Evolutionary conservation across 2,113 vertebrate genomes (phyloP).

Genomic region (Siphamia tubifer): DNA sequence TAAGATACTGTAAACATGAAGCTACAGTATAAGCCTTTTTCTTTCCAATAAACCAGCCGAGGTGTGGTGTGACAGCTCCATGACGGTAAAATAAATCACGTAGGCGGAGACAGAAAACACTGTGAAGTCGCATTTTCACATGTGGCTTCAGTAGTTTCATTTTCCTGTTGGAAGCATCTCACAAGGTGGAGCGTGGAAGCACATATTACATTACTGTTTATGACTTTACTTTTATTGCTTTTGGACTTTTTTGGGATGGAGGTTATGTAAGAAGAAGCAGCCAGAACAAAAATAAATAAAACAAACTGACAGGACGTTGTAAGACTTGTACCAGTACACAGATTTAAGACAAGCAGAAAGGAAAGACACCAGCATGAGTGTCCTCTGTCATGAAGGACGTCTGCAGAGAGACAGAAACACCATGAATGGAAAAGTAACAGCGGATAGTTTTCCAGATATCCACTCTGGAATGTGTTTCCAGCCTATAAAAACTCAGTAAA

Average conservation of each 20-base stretch:
- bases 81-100: conserved; percentile 6
- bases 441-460: too few species aligned
- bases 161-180: neutral
- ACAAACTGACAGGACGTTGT: too few species aligned
- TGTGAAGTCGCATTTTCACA: neutral
- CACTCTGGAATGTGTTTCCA: too few species aligned
- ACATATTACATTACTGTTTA: neutral
- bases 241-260: neutral
- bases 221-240: neutral
- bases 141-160: neutral
- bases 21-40: conserved; percentile 8
- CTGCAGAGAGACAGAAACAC: too few species aligned
- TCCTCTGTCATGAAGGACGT: too few species aligned
- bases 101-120: neutral
- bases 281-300: too few species aligned
- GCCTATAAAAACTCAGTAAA: too few species aligned
- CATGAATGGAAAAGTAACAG: too few species aligned
- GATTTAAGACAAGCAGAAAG: too few species aligned
- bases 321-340: too few species aligned
- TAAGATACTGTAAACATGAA: conserved; percentile 8
- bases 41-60: neutral
- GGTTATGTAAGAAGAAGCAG: too few species aligned
- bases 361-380: too few species aligned
- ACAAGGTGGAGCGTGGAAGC: neutral
- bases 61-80: neutral